phyloP scores from a whole-genome alignment of 2,113 vertebrate genomes.

The Coptodon bakossiorum region DNA sequence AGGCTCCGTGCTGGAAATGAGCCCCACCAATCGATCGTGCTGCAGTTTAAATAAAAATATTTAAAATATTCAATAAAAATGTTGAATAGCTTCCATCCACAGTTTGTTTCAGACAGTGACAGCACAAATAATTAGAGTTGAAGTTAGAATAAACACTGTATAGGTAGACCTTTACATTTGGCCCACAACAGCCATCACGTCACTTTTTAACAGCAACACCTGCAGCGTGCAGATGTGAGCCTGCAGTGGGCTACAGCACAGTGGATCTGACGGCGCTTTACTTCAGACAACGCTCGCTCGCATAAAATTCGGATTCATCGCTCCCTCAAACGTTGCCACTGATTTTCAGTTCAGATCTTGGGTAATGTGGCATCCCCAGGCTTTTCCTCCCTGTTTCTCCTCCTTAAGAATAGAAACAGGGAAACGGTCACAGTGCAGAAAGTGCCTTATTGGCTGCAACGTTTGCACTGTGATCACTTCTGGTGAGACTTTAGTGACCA shows the following conservation, averaged over 20 bases:
- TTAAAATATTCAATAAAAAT: background rate
- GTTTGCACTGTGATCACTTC: background rate
- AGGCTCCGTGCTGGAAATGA: background rate
- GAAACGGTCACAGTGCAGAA: background rate
- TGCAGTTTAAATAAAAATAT: background rate
- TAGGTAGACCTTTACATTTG: background rate
- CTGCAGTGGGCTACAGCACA: background rate
- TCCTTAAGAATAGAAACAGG: accelerated
- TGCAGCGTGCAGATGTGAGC: background rate
- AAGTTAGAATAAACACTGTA: background rate
- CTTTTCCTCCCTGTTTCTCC: accelerated
- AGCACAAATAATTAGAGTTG: background rate
- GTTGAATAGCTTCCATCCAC: background rate
- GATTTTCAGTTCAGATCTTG: background rate
- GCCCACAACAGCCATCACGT: background rate
- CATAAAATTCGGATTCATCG: background rate
- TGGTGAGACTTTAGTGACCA: background rate
- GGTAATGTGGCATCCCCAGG: accelerated
- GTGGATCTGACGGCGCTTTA: background rate
- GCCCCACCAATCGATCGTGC: background rate
- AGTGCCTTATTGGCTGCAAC: background rate
- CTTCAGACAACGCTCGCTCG: background rate
- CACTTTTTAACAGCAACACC: background rate
- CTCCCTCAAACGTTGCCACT: background rate
- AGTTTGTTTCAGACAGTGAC: background rate